Evolutionary conservation across 2,888 invertebrate species (phyloP).

Genomic region (Drosophila dives): DNA sequence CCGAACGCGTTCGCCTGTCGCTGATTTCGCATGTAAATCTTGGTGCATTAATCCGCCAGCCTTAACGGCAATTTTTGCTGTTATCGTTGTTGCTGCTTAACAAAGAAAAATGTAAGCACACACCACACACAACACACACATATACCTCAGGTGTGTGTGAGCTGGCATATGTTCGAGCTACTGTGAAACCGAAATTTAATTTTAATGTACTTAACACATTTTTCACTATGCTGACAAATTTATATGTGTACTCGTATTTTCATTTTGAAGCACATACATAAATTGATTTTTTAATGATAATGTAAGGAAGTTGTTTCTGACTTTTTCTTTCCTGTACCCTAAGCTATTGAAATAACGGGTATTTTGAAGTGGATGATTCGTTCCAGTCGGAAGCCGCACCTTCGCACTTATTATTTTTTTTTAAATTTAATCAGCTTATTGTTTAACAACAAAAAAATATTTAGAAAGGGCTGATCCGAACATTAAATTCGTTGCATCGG

Average conservation of each 20-base stretch:
- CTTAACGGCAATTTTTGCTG: constrained; percentile 58
- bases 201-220: constrained; percentile 78
- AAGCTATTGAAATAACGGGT: background rate
- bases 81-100: constrained; percentile 32
- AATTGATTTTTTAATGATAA: constrained; percentile 69
- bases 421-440: background rate
- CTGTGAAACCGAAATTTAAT: constrained; percentile 68
- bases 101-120: constrained; percentile 33
- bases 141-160: background rate
- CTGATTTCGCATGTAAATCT: constrained; percentile 70
- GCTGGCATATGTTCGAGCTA: constrained; percentile 24
- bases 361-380: background rate
- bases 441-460: background rate
- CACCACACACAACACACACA: background rate
- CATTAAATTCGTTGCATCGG: too few relatives aligned
- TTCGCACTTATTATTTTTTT: too few relatives aligned
- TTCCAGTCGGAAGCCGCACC: background rate
- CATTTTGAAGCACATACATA: constrained; percentile 31
- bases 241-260: constrained; percentile 30
- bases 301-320: constrained; percentile 38
- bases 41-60: constrained; percentile 62
- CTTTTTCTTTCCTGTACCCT: constrained; percentile 13
- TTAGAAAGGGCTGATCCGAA: too few relatives aligned
- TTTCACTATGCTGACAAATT: constrained; percentile 68
- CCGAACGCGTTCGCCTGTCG: constrained; percentile 15